Evolutionary conservation across 2,888 invertebrate species (phyloP), one percentile per base, ranked within the genome.

Genomic region (Brachyptera risi): DNA sequence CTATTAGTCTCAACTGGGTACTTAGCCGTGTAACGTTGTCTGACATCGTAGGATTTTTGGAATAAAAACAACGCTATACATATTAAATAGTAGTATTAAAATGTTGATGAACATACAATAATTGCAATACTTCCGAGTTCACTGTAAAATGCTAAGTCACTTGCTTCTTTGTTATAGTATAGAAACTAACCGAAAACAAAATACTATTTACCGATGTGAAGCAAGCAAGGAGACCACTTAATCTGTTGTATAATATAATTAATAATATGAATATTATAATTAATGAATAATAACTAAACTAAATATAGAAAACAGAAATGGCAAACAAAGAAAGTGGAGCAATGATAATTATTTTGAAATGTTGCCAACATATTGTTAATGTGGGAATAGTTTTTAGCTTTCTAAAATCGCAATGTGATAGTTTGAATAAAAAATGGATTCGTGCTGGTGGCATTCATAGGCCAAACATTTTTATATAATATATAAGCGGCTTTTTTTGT

Each of bases 381-480:
- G 40, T 3, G 15, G 40, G 15, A 40, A 15, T 40, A 15, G 40
- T 40, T 40, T 15, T 7, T 40, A 40, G 15, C 24, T 44, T 19
- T 23, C 23, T 21, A 21, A 21, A 42, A 24, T 21, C 24, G 47
- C 47, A 24, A 47, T 47, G 47, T 47, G 47, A 47, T 47, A 21
- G 47, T 23, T 13, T 19, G 23, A 5, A 17, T 17, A 3, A 2
- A 1, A 11, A 3, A 1, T 17, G 4, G 24, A 19, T 21, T 47
- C 3, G 2, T 19, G 38, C 42, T 21, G n/a, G 4, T 4, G 21
- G 24, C 9, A 47, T 3, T 47, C 47, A 13, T 47, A 11, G 19
- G 47, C 47, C 47, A 47, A 47, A 47, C 47, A 21, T 47, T 47
- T 40, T 47, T 23, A 24, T n/a, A n/a, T n/a, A n/a, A n/a, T n/a